phyloP scores from a whole-genome alignment of 2,113 vertebrate genomes.

The Synodontis membranacea region DNA sequence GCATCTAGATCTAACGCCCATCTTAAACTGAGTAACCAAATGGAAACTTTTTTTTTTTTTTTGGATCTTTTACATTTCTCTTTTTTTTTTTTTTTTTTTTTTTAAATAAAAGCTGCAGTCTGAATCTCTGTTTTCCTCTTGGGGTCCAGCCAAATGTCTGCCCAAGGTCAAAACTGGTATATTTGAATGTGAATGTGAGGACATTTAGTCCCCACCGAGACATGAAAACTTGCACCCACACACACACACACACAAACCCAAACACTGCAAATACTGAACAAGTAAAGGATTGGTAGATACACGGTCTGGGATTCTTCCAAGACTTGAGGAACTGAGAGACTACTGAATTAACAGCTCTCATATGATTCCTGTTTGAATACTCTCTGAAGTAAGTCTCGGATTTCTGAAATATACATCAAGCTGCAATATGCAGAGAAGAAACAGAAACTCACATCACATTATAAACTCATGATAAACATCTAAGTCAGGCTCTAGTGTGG shows the following conservation, averaged over 20 bases:
- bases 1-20: background rate
- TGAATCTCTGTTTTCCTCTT: background rate
- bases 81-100: background rate
- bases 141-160: background rate
- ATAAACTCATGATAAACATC: background rate
- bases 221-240: background rate
- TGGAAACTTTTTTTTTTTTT: too few species aligned
- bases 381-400: background rate
- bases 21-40: background rate
- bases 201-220: background rate
- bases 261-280: conserved; percentile 19
- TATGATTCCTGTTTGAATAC: background rate
- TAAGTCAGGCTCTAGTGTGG: background rate
- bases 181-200: too few species aligned
- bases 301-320: conserved; percentile 21
- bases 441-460: background rate
- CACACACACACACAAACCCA: conserved; percentile 12
- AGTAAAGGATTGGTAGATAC: conserved; percentile 27
- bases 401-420: conserved; percentile 21
- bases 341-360: background rate
- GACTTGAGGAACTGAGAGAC: background rate
- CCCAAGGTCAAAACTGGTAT: background rate
- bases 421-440: background rate
- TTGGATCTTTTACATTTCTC: background rate
- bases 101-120: background rate